A percentile compares a stretch with the other conserved stretches of the same genome.
Conservation (phyloP, 2,888 invertebrate species). For the Atrina japonica region DNA sequence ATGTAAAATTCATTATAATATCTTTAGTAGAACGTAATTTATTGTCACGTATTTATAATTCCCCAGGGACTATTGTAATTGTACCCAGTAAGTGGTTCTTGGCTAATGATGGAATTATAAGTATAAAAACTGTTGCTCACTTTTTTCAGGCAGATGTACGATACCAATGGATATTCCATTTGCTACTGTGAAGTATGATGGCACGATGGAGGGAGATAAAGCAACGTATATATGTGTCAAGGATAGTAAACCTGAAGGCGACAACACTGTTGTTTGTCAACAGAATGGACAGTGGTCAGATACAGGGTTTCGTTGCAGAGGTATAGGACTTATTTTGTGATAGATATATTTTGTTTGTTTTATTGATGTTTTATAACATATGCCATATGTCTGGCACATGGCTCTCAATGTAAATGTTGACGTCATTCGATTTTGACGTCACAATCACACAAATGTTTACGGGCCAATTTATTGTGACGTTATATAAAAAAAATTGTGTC, state of each 20-base stretch:
- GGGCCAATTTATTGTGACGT: no score
- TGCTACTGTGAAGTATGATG: not conserved
- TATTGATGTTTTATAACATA: no score
- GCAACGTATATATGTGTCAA: slow-evolving; percentile 1
- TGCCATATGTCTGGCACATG: not conserved
- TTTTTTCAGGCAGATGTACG: not conserved
- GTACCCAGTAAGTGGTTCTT: no score
- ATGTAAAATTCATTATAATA: no score
- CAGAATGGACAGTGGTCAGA: slow-evolving; percentile 4
- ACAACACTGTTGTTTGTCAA: not conserved
- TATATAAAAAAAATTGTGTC: no score
- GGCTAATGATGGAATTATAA: no score
- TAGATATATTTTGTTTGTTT: not conserved
- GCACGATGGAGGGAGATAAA: slow-evolving; percentile 9
- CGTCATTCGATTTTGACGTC: not conserved
- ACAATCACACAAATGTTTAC: no score
- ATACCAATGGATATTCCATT: not conserved
- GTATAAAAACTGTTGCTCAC: no score
- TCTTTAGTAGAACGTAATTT: no score
- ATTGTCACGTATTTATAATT: no score
- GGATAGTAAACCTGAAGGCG: slow-evolving; percentile 4
- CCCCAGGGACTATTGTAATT: no score
- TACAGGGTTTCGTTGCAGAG: slow-evolving; percentile 13
- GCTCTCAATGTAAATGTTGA: not conserved
- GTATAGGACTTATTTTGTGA: not conserved